Evolutionary conservation across 2,888 invertebrate genomes (phyloP).

Genomic region (Agonopterix subpropinquella): DNA sequence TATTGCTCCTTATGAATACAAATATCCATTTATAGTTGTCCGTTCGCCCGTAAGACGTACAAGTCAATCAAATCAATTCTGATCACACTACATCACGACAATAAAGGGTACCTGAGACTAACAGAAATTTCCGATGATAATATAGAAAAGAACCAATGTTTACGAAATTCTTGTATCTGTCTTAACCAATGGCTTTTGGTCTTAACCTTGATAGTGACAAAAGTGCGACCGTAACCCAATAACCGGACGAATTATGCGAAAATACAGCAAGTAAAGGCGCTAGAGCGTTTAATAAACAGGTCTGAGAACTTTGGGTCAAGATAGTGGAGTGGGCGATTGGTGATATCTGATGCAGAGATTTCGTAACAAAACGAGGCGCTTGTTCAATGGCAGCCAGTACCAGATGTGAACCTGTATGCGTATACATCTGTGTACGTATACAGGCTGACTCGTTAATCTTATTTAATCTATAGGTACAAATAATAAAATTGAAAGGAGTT

Average conservation of each 20-base stretch:
- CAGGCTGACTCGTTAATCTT: no score
- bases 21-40: slow-evolving; percentile 18
- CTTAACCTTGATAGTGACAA: background rate
- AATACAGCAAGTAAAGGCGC: background rate
- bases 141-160: no score
- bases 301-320: slow-evolving; percentile 1
- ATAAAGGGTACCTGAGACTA: no score
- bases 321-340: slow-evolving; percentile 1
- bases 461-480: no score
- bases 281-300: background rate
- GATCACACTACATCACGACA: background rate
- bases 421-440: no score
- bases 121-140: no score
- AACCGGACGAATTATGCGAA: background rate
- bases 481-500: no score
- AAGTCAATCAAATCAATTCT: slow-evolving; percentile 17
- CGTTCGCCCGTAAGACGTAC: slow-evolving; percentile 7
- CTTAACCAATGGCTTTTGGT: no score
- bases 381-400: background rate
- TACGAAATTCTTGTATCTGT: no score
- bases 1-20: slow-evolving; percentile 22
- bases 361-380: background rate
- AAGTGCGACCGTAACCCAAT: background rate
- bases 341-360: background rate
- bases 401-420: background rate